Percentiles rank a stretch among this genome's conserved stretches.
Evolutionary conservation across 2,888 invertebrate genomes (phyloP).

Genomic region (Molorchus minor): DNA sequence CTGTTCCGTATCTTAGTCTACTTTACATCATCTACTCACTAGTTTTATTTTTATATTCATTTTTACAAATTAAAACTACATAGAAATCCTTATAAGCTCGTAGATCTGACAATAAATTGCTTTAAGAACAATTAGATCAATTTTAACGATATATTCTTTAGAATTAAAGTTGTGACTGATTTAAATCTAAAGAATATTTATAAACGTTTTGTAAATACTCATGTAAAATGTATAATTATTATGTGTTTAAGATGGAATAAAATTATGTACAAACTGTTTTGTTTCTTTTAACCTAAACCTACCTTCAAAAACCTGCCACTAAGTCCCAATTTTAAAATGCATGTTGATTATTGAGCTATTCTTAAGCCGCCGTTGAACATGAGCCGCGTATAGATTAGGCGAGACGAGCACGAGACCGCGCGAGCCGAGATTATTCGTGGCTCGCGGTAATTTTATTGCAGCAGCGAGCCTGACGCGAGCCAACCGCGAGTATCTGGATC

Average conservation of each 20-base stretch:
- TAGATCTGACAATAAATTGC: slow-evolving; percentile 62
- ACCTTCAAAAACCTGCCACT: not conserved
- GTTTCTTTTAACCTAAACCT: not conserved
- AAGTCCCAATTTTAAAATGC: too few species aligned
- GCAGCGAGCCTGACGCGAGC: too few species aligned
- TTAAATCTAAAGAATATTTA: slow-evolving; percentile 32
- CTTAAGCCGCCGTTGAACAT: too few species aligned
- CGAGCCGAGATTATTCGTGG: too few species aligned
- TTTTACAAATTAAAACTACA: slow-evolving; percentile 14
- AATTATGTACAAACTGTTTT: slow-evolving; percentile 16
- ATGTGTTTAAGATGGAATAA: slow-evolving; percentile 44
- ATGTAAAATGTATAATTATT: slow-evolving; percentile 43
- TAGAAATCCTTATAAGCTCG: slow-evolving; percentile 55
- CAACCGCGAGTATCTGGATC: too few species aligned
- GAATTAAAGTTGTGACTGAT: slow-evolving; percentile 23
- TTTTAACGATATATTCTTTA: slow-evolving; percentile 32
- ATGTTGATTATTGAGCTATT: too few species aligned
- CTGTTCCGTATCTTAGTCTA: too few species aligned
- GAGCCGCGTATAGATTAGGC: too few species aligned
- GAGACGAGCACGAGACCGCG: too few species aligned
- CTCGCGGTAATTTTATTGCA: too few species aligned
- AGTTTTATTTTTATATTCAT: too few species aligned
- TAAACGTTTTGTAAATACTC: slow-evolving; percentile 40
- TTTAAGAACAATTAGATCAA: slow-evolving; percentile 48
- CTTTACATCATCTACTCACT: too few species aligned